Conservation (phyloP, 2,888 invertebrate genomes). For the Epiblema foenella region DNA sequence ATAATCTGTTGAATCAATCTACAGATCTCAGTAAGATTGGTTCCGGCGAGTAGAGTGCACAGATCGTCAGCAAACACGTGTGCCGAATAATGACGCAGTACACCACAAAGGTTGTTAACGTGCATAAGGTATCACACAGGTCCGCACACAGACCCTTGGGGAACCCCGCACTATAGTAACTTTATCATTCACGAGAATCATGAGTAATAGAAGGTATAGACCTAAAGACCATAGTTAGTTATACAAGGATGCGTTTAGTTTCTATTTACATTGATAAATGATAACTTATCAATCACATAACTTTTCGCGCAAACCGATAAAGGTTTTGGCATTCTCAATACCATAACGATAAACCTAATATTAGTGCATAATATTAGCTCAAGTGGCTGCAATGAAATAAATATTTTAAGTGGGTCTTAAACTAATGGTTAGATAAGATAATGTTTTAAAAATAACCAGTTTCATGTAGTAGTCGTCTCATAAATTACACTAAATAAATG, state of each 20-base stretch:
- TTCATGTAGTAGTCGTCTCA: neutral
- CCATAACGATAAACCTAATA: neutral
- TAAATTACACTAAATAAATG: neutral
- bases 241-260: neutral
- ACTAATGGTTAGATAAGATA: neutral
- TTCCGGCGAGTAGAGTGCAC: too few relatives aligned
- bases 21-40: too few relatives aligned
- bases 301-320: slow-evolving; percentile 13
- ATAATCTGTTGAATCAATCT: too few relatives aligned
- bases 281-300: slow-evolving; percentile 24
- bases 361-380: neutral
- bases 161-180: too few relatives aligned
- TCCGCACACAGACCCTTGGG: too few relatives aligned
- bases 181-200: neutral
- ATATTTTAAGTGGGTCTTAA: neutral
- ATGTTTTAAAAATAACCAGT: neutral
- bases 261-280: slow-evolving; percentile 22
- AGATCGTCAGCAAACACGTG: too few relatives aligned
- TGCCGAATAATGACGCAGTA: too few relatives aligned
- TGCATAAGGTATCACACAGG: too few relatives aligned
- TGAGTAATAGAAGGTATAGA: neutral
- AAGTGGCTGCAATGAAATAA: neutral
- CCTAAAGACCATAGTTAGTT: neutral
- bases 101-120: too few relatives aligned
- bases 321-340: slow-evolving; percentile 14